Conservation (phyloP, 2,113 vertebrate species). For the Tragelaphus strepsiceros region DNA sequence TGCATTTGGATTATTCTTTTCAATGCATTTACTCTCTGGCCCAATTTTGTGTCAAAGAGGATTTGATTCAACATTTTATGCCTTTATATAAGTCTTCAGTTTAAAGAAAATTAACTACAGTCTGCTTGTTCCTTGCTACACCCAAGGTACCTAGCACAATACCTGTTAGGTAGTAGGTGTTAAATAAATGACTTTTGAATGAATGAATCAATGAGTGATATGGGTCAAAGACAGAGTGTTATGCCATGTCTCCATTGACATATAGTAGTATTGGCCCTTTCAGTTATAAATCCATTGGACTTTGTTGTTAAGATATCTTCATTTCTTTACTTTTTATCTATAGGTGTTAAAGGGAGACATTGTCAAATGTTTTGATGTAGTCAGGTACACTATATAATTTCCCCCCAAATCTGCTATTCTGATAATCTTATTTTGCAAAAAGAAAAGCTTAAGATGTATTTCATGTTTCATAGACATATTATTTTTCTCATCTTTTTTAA, state of each 20-base stretch:
- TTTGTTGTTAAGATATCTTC: neutral
- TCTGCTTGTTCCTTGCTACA: neutral
- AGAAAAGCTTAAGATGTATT: neutral
- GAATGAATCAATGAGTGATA: neutral
- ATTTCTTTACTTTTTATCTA: neutral
- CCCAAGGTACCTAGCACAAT: neutral
- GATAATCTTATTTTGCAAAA: neutral
- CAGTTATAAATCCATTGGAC: neutral
- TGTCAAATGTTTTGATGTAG: neutral
- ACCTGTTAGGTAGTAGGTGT: neutral
- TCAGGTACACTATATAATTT: neutral
- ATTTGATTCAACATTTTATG: neutral
- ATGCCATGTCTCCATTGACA: neutral
- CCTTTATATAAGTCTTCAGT: neutral
- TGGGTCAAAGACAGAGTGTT: neutral
- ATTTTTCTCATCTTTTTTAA: neutral
- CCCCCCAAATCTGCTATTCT: neutral
- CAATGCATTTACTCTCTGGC: neutral
- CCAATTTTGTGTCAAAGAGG: neutral
- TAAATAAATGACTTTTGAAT: neutral
- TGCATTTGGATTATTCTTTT: constrained; percentile 5
- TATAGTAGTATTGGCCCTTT: neutral
- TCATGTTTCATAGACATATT: neutral
- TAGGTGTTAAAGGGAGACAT: neutral
- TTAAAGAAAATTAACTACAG: neutral